phyloP scores from a whole-genome alignment of 2,888 invertebrate species.

The Pherbina coryleti region DNA sequence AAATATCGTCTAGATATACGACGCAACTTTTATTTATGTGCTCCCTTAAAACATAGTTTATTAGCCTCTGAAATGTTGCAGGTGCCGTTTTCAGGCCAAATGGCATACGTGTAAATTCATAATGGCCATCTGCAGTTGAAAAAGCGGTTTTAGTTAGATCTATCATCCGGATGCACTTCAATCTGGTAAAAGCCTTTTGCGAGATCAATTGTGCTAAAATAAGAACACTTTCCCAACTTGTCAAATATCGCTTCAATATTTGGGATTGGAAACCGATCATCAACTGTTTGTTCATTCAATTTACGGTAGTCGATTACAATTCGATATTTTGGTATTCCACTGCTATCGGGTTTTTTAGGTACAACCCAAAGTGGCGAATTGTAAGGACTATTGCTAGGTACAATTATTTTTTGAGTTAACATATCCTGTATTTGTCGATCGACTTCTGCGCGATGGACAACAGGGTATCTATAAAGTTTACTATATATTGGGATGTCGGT shows the following conservation, averaged over 20 bases:
- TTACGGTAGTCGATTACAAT: constrained; percentile 36
- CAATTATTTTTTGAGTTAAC: constrained; percentile 34
- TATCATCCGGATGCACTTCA: too few species aligned
- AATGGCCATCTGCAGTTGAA: too few species aligned
- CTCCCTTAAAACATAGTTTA: too few species aligned
- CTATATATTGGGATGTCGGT: constrained; percentile 15
- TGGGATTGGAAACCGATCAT: constrained; percentile 19
- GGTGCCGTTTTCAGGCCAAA: constrained; percentile 40
- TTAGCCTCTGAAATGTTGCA: constrained; percentile 37
- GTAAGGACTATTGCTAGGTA: constrained; percentile 27
- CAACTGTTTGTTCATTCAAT: background rate
- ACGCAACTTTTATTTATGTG: too few species aligned
- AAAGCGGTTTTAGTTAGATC: too few species aligned
- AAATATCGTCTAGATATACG: too few species aligned
- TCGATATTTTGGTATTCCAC: constrained; percentile 34
- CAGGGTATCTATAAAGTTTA: constrained; percentile 25
- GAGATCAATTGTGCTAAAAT: too few species aligned
- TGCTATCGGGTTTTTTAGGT: constrained; percentile 30
- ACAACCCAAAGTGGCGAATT: constrained; percentile 37
- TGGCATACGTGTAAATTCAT: constrained; percentile 48
- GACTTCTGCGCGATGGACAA: constrained; percentile 31
- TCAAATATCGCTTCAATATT: too few species aligned
- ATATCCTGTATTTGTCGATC: too few species aligned
- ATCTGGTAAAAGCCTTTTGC: too few species aligned
- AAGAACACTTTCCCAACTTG: too few species aligned